Base-by-base conservation (phyloP, 2,797 vertebrate genomes). In the Hephaestus fuliginosus region DNA sequence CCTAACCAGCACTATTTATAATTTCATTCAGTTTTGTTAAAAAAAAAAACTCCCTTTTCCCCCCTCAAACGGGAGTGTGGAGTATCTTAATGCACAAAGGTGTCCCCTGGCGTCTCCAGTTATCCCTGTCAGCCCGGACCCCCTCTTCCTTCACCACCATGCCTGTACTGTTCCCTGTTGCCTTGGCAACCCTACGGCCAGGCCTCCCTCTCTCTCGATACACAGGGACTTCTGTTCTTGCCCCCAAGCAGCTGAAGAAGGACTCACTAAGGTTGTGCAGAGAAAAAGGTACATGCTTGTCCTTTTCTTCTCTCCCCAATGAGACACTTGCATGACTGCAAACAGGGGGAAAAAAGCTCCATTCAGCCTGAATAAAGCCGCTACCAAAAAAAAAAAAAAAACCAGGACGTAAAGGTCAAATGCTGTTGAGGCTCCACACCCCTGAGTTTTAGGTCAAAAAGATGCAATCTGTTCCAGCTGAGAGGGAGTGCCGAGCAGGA, bases 91-190 rank as follows among this genome's bases (percentile, higher is more conserved):
- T 89, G 87, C 85, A 91, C 80, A 89, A 90, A 94, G 88, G 92
- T 93, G 88, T 93, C 91, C 92, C 81, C 90, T 92, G 91, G 90
- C 58, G 10, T 88, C 90, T 89, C 78, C 88, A 76, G 86, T 85
- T 88, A 88, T 93, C 89, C 81, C 89, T 86, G 85, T 88, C 91
- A 91, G 81, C 79, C 69, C 79, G 89, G 83, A 87, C 81, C 81
- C 78, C 78, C 70, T 89, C 86, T 73, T 90, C 87, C 89, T 85
- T 89, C 85, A 86, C 84, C 78, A 86, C 91, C 89, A 90, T 88
- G 88, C 83, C 82, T 90, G 80, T 89, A 91, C 92, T 92, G 90
- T 92, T 93, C 93, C 79, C 89, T 91, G 94, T 95, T 93, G 90
- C 93, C 92, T 78, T 94, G 93, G 91, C 90, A 94, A 94, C 94